Evolutionary conservation across 2,888 invertebrate genomes (phyloP).

Genomic region (Drosophila aldrichi): DNA sequence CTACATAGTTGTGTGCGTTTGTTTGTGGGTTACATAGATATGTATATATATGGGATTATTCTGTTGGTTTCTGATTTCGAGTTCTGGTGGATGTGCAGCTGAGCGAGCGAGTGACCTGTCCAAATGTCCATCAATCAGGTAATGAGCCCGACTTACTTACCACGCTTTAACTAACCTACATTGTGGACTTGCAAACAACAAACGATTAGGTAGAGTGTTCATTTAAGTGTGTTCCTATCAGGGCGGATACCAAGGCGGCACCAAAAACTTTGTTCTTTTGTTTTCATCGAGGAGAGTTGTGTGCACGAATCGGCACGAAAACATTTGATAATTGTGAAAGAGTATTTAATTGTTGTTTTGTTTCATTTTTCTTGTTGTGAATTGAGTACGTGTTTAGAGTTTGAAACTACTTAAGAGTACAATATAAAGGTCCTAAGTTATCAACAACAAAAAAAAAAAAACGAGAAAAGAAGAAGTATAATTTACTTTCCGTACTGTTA

Average conservation of each 20-base stretch:
- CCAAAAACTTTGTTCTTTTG: not conserved
- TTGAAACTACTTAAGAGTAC: slow-evolving; percentile 14
- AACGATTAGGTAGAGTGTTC: not conserved
- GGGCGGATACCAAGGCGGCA: not conserved
- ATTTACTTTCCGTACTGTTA: slow-evolving; percentile 7
- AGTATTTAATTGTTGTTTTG: not conserved
- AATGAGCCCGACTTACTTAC: slow-evolving; percentile 45
- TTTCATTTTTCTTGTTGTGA: not conserved
- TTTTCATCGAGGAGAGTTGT: not conserved
- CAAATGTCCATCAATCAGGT: slow-evolving; percentile 32
- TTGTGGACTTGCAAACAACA: slow-evolving; percentile 8
- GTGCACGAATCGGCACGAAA: slow-evolving; percentile 1
- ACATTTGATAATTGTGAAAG: not conserved
- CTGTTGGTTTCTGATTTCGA: slow-evolving; percentile 30
- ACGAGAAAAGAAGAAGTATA: not conserved
- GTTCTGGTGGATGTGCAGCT: slow-evolving; percentile 34
- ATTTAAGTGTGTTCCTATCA: not conserved
- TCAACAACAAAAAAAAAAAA: slow-evolving; percentile 2
- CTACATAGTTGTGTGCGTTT: slow-evolving; percentile 11
- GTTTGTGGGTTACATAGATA: slow-evolving; percentile 12
- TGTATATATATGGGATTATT: slow-evolving; percentile 14
- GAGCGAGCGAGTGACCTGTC: slow-evolving; percentile 33
- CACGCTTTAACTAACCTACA: slow-evolving; percentile 23
- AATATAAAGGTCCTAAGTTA: slow-evolving; percentile 16
- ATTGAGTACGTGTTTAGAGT: slow-evolving; percentile 7